Evolutionary conservation across 2,113 vertebrate genomes (phyloP).

Genomic region (Semnornis frantzii): DNA sequence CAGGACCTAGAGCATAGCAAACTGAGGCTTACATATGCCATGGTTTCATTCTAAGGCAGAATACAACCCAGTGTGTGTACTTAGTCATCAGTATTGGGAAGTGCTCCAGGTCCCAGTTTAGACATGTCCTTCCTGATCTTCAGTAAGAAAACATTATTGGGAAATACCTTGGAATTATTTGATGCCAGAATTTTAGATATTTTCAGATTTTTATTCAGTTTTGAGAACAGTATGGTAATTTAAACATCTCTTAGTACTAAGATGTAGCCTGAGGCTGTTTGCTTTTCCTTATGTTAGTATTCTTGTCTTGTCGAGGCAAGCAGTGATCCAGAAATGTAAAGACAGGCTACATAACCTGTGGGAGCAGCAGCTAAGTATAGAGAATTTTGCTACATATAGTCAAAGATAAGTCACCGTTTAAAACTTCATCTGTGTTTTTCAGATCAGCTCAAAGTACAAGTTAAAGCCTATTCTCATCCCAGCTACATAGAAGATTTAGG

Average conservation of each 20-base stretch:
- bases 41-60: not conserved
- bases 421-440: not conserved
- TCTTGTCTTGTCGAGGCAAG: constrained; percentile 24
- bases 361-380: constrained; percentile 27
- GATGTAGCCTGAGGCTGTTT: constrained; percentile 7
- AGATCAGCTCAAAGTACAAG: not conserved
- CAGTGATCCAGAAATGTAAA: constrained; percentile 11
- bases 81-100: not conserved
- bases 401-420: constrained; percentile 8
- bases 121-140: not conserved
- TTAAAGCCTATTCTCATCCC: not conserved
- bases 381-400: not conserved
- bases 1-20: not conserved
- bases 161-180: not conserved
- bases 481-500: not conserved
- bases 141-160: not conserved
- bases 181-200: not conserved
- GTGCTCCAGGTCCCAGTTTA: not conserved
- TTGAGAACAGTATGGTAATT: not conserved
- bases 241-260: not conserved
- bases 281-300: constrained; percentile 9
- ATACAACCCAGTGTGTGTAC: not conserved
- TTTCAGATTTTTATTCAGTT: not conserved
- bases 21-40: not conserved
- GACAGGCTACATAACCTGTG: not conserved